Evolutionary conservation across 92 coral and sea anemone genomes (phyloP), one percentile per base, ranked within the genome.

Genomic region (Montipora capitata): DNA sequence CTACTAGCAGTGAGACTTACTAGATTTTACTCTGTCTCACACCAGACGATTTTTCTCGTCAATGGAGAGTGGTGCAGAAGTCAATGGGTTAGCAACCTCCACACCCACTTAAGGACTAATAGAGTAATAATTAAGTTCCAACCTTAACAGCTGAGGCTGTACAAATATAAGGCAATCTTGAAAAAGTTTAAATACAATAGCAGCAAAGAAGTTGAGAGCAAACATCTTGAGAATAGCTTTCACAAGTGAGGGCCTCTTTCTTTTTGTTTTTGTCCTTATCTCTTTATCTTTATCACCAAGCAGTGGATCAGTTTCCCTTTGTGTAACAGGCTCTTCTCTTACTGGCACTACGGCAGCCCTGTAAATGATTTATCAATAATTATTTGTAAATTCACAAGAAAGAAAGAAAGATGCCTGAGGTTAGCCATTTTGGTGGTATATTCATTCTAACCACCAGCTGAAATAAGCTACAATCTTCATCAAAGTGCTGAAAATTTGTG

Each of bases 101-200:
- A 27, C 35, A 27, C 35, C 35, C 35, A 27, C 35, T 27, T 27
- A 27, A 27, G 35, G 1, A 27, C 3, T 9, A 54, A 54, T 8
- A 11, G 14, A 13, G 14, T 54, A 54, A 38, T 9, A 27, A 13
- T 62, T 40, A 10, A 7, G 13, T 0, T 69, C 99, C 74, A 77
- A 96, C 99, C 91, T 87, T 52, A 96, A 75, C 70, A 96, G 65
- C 44, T 89, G 93, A 17, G 96, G 96, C 79, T 91, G 94, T 57
- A 85, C 89, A 80, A 94, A 87, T 65, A 86, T 10, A 40, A 94
- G 88, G 64, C 77, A 58, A 74, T 94, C 96, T 61, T 94, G 87
- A 2, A 83, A 7, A 64, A 94, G 68, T 68, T 91, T 94, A 69
- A 59, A 83, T 56, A 94, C 43, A 3, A 77, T 38, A 8, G 92